Evolutionary conservation across 2,113 vertebrate genomes (phyloP).

Genomic region (Illadopsis cleaveri): DNA sequence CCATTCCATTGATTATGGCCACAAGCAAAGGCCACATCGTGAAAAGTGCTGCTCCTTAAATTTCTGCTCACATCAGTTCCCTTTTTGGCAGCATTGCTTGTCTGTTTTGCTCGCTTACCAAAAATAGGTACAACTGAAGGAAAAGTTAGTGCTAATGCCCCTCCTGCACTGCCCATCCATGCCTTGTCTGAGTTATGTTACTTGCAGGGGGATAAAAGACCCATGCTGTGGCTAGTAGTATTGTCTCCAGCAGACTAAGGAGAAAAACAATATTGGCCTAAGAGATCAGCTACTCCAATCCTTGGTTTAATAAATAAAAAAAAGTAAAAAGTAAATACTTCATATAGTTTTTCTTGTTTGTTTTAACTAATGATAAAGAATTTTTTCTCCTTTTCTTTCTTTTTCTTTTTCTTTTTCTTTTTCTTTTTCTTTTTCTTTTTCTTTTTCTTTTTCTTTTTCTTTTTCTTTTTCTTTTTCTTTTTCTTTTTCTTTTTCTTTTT

Average conservation of each 20-base stretch:
- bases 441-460: accelerated
- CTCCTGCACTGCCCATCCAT: neutral
- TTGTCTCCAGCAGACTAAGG: neutral
- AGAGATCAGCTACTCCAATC: neutral
- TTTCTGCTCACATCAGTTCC: neutral
- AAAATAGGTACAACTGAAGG: neutral
- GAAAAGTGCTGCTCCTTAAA: neutral
- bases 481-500: accelerated
- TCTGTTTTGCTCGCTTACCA: neutral
- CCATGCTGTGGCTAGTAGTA: accelerated
- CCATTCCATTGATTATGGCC: neutral
- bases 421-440: accelerated
- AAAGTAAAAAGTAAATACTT: neutral
- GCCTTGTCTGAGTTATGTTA: neutral
- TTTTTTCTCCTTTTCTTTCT: accelerated
- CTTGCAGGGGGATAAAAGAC: accelerated
- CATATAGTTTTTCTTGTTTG: neutral
- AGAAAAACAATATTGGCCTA: neutral
- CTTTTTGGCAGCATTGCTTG: neutral
- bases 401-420: accelerated
- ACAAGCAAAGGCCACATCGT: neutral
- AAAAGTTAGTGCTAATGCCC: neutral
- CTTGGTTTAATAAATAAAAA: neutral
- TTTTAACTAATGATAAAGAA: neutral
- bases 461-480: accelerated